Base-by-base conservation (phyloP, 2,888 invertebrate genomes). In the Amphipoea lucens region DNA sequence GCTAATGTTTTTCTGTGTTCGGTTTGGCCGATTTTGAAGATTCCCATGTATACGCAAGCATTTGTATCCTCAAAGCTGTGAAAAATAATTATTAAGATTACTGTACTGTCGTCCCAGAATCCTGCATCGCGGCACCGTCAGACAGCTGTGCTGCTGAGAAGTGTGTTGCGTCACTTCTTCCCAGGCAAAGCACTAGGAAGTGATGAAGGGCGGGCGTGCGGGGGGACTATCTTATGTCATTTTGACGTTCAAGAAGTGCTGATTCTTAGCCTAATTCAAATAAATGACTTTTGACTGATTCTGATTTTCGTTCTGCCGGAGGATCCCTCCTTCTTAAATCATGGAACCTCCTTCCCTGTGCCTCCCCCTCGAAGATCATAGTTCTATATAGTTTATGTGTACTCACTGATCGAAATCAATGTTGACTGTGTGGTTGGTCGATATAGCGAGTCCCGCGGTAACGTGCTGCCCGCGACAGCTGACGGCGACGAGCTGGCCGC, bases 41-140 rank as follows among this genome's bases (percentile, higher is more conserved):
- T n/a, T 6, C 80, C 82, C 23, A 42, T 14, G 14, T 82, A 82
- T 7, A 84, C 74, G 20, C 82, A 82, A 20, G 85, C 73, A 12
- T 82, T 66, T 12, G 60, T 6, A 36, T 82, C 73, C 20, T 62
- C 40, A 14, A 82, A 82, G 2, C 82, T 82, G 79, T 29, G n/a
- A 57, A 6, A 68, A 57, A 42, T 7, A 9, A 40, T 79, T n/a
- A 2, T 36, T 54, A 60, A 60, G n/a, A n/a, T 60, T 60, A 60
- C n/a, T 60, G 11, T 54, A 23, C 1, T 36, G 14, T 70, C 17
- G 3, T 54, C 17, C 9, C n/a, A 40, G 57, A 57, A 40, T 11
- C 17, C 9, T 54, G 36, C 57, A 60, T 6, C n/a, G 17, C 17
- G n/a, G 40, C n/a, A 17, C 40, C 17, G 5, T 17, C 17, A 5